Conservation (phyloP, 2,888 invertebrate species). For the Furcula furcula region DNA sequence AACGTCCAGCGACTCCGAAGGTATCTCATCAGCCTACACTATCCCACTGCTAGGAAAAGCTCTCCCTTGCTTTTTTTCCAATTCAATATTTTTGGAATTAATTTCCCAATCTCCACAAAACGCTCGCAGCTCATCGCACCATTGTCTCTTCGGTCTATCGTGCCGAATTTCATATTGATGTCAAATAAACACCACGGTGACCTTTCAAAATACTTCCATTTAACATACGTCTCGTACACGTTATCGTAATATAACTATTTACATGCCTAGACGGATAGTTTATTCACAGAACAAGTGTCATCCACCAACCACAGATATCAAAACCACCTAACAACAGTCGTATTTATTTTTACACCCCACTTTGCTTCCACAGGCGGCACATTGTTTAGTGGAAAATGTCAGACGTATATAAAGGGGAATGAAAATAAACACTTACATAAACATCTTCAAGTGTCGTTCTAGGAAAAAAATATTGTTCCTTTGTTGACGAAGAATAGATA, state of each 20-base stretch:
- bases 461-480: slow-evolving; percentile 15
- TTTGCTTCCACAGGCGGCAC: slow-evolving; percentile 14
- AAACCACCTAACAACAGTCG: slow-evolving; percentile 8
- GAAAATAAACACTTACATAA: slow-evolving; percentile 28
- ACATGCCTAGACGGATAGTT: neutral
- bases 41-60: no score
- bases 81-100: no score
- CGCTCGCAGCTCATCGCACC: no score
- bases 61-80: no score
- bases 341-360: slow-evolving; percentile 17
- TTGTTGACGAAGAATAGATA: slow-evolving; percentile 20
- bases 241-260: neutral
- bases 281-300: neutral
- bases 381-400: slow-evolving; percentile 23
- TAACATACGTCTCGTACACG: neutral
- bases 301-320: neutral
- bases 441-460: slow-evolving; percentile 27
- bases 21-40: no score
- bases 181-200: neutral
- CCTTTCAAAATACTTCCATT: neutral
- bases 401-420: slow-evolving; percentile 18
- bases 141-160: no score
- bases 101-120: no score
- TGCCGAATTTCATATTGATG: no score
- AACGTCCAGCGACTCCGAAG: no score